Evolutionary conservation across 2,888 invertebrate genomes (phyloP).

Genomic region (Penaeus monodon): DNA sequence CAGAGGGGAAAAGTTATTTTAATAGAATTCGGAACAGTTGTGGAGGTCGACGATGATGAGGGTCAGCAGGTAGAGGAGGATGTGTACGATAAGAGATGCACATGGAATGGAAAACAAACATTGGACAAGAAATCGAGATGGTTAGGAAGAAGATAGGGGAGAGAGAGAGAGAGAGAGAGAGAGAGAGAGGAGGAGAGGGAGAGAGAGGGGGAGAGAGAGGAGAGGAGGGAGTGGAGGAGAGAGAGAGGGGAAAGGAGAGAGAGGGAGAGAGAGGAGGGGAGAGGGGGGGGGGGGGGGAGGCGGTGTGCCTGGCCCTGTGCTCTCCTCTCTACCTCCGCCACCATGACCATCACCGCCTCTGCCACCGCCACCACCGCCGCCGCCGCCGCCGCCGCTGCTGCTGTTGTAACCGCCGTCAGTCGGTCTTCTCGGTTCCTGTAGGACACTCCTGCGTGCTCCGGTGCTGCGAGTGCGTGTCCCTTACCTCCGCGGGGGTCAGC

Average conservation of each 20-base stretch:
- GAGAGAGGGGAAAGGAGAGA: constrained; percentile 4
- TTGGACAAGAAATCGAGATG: background rate
- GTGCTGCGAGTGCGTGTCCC: too few species aligned
- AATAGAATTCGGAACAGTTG: background rate
- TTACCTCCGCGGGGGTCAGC: too few species aligned
- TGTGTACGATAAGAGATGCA: background rate
- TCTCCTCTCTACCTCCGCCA: background rate
- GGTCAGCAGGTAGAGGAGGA: background rate
- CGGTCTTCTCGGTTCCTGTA: too few species aligned
- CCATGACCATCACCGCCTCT: background rate
- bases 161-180: constrained; percentile 6
- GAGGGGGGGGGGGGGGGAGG: constrained; percentile 16
- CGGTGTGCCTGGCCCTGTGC: background rate
- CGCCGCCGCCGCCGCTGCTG: constrained; percentile 19
- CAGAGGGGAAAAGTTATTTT: background rate
- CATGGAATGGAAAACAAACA: background rate
- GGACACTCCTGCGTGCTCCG: too few species aligned
- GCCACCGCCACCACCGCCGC: background rate
- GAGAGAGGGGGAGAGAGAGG: constrained; percentile 8
- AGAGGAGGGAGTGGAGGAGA: background rate
- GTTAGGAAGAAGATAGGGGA: background rate
- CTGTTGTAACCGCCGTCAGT: constrained; percentile 2
- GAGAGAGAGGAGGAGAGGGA: constrained; percentile 2
- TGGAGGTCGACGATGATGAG: background rate
- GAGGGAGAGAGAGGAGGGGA: constrained; percentile 4